phyloP scores from a whole-genome alignment of 2,797 vertebrate species.

The Pantherophis alleghaniensis region DNA sequence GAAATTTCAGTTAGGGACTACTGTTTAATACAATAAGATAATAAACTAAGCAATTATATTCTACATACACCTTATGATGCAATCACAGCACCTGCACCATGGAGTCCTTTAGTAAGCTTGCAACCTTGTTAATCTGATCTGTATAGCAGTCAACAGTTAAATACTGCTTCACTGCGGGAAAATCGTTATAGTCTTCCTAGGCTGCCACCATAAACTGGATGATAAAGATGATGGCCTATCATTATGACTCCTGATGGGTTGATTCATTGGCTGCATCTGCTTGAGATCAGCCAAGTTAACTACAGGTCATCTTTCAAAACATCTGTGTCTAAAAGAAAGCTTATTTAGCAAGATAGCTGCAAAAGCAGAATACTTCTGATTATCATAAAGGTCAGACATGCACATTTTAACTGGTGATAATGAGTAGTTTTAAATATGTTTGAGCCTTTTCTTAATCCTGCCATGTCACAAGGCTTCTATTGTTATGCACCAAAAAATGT shows the following conservation, averaged over 20 bases:
- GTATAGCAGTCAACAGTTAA: constrained; percentile 69
- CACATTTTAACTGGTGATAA: constrained; percentile 78
- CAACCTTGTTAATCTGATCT: constrained; percentile 70
- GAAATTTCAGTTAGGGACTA: constrained; percentile 63
- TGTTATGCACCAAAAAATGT: constrained; percentile 77
- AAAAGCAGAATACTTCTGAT: constrained; percentile 70
- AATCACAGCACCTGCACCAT: constrained; percentile 59
- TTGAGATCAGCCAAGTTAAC: constrained; percentile 72
- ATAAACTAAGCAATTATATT: constrained; percentile 76
- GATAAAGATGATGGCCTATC: constrained; percentile 72
- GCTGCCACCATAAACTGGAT: constrained; percentile 66
- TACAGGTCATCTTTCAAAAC: constrained; percentile 70
- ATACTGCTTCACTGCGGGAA: constrained; percentile 52
- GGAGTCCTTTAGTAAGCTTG: constrained; percentile 60
- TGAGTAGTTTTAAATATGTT: constrained; percentile 80
- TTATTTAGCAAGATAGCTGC: constrained; percentile 69
- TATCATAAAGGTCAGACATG: constrained; percentile 80
- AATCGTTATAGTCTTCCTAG: constrained; percentile 56
- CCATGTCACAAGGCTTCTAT: constrained; percentile 78
- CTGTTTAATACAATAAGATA: constrained; percentile 72
- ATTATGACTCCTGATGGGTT: constrained; percentile 67
- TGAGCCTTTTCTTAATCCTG: constrained; percentile 78
- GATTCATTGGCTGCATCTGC: constrained; percentile 64
- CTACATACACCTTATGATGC: constrained; percentile 68
- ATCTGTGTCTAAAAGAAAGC: constrained; percentile 70